A percentile compares a stretch with the other conserved stretches of the same genome.
Evolutionary conservation across 92 coral and sea anemone species (phyloP).

Genomic region (Bergia puertoricense): DNA sequence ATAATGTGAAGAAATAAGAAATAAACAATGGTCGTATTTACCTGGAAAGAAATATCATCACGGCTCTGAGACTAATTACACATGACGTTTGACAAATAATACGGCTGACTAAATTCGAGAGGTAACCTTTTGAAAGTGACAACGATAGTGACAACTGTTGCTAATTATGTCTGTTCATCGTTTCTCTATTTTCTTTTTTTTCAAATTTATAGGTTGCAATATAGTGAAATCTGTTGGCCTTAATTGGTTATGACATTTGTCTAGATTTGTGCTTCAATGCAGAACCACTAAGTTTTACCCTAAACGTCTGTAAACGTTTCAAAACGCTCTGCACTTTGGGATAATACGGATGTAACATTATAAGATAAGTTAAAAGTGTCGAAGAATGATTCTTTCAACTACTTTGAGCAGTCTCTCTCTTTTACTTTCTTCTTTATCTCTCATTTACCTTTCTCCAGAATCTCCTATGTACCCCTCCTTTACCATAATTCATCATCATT

Average conservation of each 20-base stretch:
- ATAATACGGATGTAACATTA: too few species aligned
- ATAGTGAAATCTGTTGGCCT: neutral
- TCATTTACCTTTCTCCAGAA: too few species aligned
- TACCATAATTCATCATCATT: neutral
- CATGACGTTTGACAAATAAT: too few species aligned
- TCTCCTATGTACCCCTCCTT: neutral
- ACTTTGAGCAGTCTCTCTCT: neutral
- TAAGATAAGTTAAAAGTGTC: neutral
- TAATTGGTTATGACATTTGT: neutral
- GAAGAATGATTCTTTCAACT: neutral
- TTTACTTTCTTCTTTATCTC: neutral
- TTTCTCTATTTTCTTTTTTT: neutral
- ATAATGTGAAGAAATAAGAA: too few species aligned
- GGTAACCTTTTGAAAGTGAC: too few species aligned
- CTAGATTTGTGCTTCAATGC: too few species aligned
- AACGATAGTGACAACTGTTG: neutral
- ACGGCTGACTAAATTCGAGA: neutral
- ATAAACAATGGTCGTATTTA: too few species aligned
- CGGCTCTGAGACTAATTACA: too few species aligned
- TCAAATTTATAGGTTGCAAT: neutral
- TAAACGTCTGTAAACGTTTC: too few species aligned
- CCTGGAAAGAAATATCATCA: too few species aligned
- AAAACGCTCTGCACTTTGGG: neutral
- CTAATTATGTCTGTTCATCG: neutral
- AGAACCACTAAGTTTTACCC: too few species aligned